Base-by-base conservation (phyloP, 2,797 vertebrate genomes). In the Tolypeutes matacus region DNA sequence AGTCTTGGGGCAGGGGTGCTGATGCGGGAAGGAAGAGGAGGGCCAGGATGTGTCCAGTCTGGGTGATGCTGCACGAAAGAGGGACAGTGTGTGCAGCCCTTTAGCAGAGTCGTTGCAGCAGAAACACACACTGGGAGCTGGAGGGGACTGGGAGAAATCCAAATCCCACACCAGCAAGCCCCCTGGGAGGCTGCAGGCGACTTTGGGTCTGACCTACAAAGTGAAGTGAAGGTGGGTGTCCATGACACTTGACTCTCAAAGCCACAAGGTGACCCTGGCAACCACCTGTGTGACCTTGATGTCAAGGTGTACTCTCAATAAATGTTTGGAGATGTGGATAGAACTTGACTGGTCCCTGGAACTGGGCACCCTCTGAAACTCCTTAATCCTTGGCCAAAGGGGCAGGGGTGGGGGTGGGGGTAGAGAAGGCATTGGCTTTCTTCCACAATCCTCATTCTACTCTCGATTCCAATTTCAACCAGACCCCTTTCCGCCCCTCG, bases 341-440 rank as follows among this genome's bases (percentile, higher is more conserved):
- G 53, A 96, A 93, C 83, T 86, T 73, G 80, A 94, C 93, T 86
- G 83, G 95, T 70, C 93, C 87, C 93, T 95, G 78, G 93, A 92
- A 80, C 82, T 49, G 82, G 76, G 97, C 97, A 96, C 96, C 96
- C 96, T 97, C 94, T 80, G 93, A 97, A 96, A 88, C 60, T 90
- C 97, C 96, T 97, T 98, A 96, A 96, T 98, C 95, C 70, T 42
- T 87, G 82, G 93, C 77, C 95, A 95, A 96, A 96, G 92, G 14
- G 39, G 14, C n/a, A n/a, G n/a, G n/a, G n/a, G n/a, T n/a, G n/a
- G n/a, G n/a, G n/a, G n/a, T n/a, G 12, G 51, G 51, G 7, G 51
- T 4, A 15, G 53, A 15, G 53, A 46, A 46, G 86, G 96, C 96
- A 93, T 95, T 96, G 94, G 82, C 73, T 58, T 51, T 69, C 77